Evolutionary conservation across 2,797 vertebrate genomes (phyloP), one percentile per base, ranked within the genome.

Genomic region (Betta splendens): DNA sequence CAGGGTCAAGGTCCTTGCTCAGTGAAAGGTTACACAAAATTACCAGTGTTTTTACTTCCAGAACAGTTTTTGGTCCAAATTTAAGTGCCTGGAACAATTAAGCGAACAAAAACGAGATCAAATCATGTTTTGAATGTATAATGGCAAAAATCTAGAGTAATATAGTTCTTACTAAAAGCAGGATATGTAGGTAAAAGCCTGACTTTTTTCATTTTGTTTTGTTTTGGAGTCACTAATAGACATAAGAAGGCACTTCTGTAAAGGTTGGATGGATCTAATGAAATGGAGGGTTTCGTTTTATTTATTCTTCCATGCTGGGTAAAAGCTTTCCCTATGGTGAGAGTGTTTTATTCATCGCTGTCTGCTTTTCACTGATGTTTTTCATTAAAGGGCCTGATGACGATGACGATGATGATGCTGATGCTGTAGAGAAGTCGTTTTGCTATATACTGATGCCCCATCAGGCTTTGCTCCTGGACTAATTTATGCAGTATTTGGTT

Each of bases 291-390:
- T 74, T 83, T 81, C 75, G 70, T 50, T 81, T 75, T 81, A 87
- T 87, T 87, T 89, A 87, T 91, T 90, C 85, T 80, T 86, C 81
- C 81, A 75, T 82, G 85, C 69, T 84, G 77, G 69, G 85, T 88
- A 81, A 88, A 87, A 86, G 64, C 86, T 92, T 81, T 91, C 87
- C 89, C 85, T 85, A 82, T 89, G 87, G 87, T 72, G 86, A 89
- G 89, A 91, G 87, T 73, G 46, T 84, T 86, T 85, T 86, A 84
- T 84, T 83, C 82, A 38, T 47, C 66, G 53, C 64, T 69, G 36
- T 87, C 75, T 69, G 77, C 74, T 85, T 80, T 74, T 84, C 76
- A 74, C 38, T 77, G 65, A 74, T 83, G 64, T 69, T 80, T 80
- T 83, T 84, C 68, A 77, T 83, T 80, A 67, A 78, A 83, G 81